Evolutionary conservation across 2,888 invertebrate species (phyloP).

Genomic region (Noctuana brunneofusca): DNA sequence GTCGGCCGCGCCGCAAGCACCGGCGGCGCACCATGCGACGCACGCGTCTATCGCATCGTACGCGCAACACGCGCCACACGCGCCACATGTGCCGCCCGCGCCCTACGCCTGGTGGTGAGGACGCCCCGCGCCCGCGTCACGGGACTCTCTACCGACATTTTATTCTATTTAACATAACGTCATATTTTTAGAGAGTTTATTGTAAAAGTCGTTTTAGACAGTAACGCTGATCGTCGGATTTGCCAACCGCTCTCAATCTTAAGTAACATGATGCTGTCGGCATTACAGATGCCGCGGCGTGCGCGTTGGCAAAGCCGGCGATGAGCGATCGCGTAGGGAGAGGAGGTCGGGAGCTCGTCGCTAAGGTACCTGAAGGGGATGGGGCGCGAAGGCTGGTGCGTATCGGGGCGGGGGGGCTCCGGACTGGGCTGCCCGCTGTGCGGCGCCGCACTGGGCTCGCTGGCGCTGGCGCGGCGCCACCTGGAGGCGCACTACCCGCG

Average conservation of each 20-base stretch:
- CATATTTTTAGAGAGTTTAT: slow-evolving; percentile 70
- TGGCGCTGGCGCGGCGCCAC: slow-evolving; percentile 87
- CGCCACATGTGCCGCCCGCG: slow-evolving; percentile 43
- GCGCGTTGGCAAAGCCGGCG: slow-evolving; percentile 58
- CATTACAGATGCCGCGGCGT: slow-evolving; percentile 81
- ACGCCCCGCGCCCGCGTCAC: slow-evolving; percentile 43
- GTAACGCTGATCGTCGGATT: slow-evolving; percentile 55
- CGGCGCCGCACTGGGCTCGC: slow-evolving; percentile 85
- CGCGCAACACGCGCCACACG: slow-evolving; percentile 40
- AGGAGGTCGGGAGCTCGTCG: slow-evolving; percentile 59
- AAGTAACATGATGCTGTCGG: slow-evolving; percentile 76
- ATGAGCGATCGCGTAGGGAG: slow-evolving; percentile 55
- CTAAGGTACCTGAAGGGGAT: slow-evolving; percentile 48
- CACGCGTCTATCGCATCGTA: neutral
- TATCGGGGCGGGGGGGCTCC: slow-evolving; percentile 41
- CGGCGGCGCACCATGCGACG: slow-evolving; percentile 44
- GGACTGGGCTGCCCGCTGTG: slow-evolving; percentile 88
- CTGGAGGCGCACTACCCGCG: slow-evolving; percentile 92
- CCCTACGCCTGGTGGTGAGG: slow-evolving; percentile 38
- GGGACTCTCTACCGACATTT: slow-evolving; percentile 41
- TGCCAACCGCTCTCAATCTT: slow-evolving; percentile 57
- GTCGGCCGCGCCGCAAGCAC: slow-evolving; percentile 48
- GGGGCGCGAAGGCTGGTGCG: slow-evolving; percentile 37
- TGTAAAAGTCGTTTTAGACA: slow-evolving; percentile 47
- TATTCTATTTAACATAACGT: slow-evolving; percentile 48